Base-by-base conservation (phyloP, 2,888 invertebrate genomes). In the Aquatica leii region DNA sequence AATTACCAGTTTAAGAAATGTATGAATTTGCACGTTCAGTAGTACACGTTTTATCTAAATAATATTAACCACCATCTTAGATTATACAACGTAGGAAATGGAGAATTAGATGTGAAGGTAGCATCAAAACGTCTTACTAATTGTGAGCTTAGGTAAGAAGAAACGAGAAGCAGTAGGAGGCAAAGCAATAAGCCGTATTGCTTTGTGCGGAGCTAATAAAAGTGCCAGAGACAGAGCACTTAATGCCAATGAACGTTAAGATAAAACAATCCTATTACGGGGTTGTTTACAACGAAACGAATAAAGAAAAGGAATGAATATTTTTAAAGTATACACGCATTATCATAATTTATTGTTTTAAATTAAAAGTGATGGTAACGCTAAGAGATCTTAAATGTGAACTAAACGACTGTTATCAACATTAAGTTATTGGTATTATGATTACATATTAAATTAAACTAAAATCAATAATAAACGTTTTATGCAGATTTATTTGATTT, bases 251-350 rank as follows among this genome's bases (percentile, higher is more conserved):
- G 80, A 80, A 78, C 74, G 77, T 76, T 75, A 59, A 78, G 78
- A 79, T 80, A 80, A 80, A 80, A 80, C 80, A 80, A 80, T 80
- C 79, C 79, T 78, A 80, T 80, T 80, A 78, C 76, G 71, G 49
- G 24, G 34, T 24, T 55, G 59, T 55, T 64, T 65, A 60, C 60
- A 65, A 53, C 46, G n/a, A n/a, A 61, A 50, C 57, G 60, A 65
- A 65, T 61, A 51, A 65, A 61, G 57, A 52, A 59, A 50, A 56
- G 51, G 55, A 54, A 63, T 21, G 15, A 46, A n/a, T 37, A 62
- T 50, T 61, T 54, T 50, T 49, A 14, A 14, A 17, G 17, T 43
- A 43, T 17, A 37, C 12, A n/a, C n/a, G n/a, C 37, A 43, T 43
- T 43, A 43, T 43, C 12, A 12, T 43, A 43, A 43, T 43, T 43